Percentiles rank a stretch among this genome's conserved stretches.
Conservation (phyloP, 2,113 vertebrate species). For the Electrona antarctica region DNA sequence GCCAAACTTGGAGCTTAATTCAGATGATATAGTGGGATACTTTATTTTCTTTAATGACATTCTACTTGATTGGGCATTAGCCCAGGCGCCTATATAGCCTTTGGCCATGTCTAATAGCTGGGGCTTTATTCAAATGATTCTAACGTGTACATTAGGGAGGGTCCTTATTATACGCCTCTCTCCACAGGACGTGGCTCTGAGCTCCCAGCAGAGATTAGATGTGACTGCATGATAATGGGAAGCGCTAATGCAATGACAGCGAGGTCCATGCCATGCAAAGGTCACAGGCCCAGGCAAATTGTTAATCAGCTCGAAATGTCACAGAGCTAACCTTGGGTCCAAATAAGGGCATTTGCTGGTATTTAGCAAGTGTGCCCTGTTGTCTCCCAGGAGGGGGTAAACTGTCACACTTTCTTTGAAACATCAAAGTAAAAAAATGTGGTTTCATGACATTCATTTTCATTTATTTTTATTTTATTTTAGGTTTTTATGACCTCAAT, state of each 20-base stretch:
- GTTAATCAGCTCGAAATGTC: constrained; percentile 79
- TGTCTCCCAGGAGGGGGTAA: constrained; percentile 8
- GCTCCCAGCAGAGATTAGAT: constrained; percentile 72
- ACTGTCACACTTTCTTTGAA: constrained; percentile 46
- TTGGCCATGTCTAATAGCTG: constrained; percentile 33
- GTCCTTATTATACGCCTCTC: constrained; percentile 56
- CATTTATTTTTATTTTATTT: no score
- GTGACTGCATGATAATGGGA: constrained; percentile 77
- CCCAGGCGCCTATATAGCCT: constrained; percentile 30
- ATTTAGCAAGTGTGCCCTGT: constrained; percentile 50
- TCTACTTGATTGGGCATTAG: constrained; percentile 45
- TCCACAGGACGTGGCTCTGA: constrained; percentile 29
- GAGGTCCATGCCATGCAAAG: constrained; percentile 65
- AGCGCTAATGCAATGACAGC: constrained; percentile 72
- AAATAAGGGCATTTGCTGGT: constrained; percentile 54
- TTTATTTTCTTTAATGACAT: constrained; percentile 27
- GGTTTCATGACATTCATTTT: no score
- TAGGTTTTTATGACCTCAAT: no score
- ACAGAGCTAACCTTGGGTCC: constrained; percentile 67
- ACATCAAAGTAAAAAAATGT: constrained; percentile 1
- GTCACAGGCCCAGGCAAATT: constrained; percentile 67
- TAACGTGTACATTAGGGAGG: constrained; percentile 55
- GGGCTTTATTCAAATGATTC: constrained; percentile 54
- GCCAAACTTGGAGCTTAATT: constrained; percentile 34
- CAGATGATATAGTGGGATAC: constrained; percentile 24